These are phyloP conservation scores for Cryptomyrus ogoouensis DNA, from an alignment of 2,113 vertebrate species.

Conservation along the genomic window DNA sequence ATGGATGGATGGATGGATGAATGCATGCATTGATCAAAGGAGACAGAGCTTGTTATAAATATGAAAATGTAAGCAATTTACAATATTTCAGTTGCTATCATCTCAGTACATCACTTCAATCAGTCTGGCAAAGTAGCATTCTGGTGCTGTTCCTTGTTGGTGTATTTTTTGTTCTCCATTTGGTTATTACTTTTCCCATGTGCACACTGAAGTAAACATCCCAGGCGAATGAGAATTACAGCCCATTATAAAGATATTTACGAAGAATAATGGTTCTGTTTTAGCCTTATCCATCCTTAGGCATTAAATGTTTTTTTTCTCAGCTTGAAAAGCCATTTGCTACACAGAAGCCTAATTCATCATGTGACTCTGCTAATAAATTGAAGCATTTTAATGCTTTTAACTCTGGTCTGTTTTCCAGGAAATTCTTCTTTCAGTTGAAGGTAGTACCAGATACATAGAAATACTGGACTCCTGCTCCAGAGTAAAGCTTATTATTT, in stretches of 20 bases:
- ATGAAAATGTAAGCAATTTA: not conserved
- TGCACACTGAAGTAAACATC: not conserved
- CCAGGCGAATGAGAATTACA: not conserved
- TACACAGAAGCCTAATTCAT: not conserved
- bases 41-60: not conserved
- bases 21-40: not conserved
- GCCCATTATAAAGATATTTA: not conserved
- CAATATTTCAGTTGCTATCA: not conserved
- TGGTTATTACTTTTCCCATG: not conserved
- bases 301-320: not conserved
- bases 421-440: not conserved
- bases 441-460: not conserved
- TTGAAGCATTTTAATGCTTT: not conserved
- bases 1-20: no score
- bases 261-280: not conserved
- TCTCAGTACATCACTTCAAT: not conserved
- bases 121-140: not conserved
- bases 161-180: not conserved
- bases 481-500: not conserved
- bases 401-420: not conserved
- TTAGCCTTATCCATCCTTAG: not conserved
- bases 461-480: not conserved
- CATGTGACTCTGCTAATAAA: not conserved
- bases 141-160: not conserved
- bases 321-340: not conserved